Conservation (phyloP, 2,113 vertebrate genomes). For the Colaptes auratus region DNA sequence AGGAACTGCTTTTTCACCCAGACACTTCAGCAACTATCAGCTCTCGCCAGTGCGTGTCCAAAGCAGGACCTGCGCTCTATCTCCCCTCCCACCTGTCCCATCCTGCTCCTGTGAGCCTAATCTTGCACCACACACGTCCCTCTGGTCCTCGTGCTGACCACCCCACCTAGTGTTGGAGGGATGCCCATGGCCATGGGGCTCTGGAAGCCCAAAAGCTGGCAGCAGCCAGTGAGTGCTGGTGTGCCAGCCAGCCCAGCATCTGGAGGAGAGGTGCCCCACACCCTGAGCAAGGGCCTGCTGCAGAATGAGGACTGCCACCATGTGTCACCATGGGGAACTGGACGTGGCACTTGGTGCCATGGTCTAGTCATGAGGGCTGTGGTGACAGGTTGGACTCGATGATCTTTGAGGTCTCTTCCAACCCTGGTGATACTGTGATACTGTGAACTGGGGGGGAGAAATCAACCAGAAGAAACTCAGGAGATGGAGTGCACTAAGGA, state of each 20-base stretch:
- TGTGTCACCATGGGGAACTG: neutral
- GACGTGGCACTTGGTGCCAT: too few species aligned
- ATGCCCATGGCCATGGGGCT: neutral
- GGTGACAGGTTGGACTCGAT: too few species aligned
- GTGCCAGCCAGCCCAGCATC: neutral
- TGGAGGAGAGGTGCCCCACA: fast-evolving
- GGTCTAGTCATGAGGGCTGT: too few species aligned
- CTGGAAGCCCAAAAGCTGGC: neutral
- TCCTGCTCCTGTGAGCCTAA: neutral
- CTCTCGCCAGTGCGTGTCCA: neutral
- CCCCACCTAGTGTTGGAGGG: neutral
- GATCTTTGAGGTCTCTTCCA: too few species aligned
- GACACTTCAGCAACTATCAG: neutral
- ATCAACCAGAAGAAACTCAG: too few species aligned
- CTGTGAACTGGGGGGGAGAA: neutral
- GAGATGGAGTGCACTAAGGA: too few species aligned
- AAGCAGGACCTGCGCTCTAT: neutral
- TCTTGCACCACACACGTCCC: neutral
- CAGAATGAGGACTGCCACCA: neutral
- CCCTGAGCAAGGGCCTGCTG: fast-evolving
- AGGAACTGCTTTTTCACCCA: neutral
- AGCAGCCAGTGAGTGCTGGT: neutral
- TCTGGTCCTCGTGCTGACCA: neutral
- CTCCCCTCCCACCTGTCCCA: neutral
- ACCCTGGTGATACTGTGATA: too few species aligned